Evolutionary conservation across 2,113 vertebrate genomes (phyloP), one percentile per base, ranked within the genome.

Genomic region (Gnathonemus echidnorhynchus): DNA sequence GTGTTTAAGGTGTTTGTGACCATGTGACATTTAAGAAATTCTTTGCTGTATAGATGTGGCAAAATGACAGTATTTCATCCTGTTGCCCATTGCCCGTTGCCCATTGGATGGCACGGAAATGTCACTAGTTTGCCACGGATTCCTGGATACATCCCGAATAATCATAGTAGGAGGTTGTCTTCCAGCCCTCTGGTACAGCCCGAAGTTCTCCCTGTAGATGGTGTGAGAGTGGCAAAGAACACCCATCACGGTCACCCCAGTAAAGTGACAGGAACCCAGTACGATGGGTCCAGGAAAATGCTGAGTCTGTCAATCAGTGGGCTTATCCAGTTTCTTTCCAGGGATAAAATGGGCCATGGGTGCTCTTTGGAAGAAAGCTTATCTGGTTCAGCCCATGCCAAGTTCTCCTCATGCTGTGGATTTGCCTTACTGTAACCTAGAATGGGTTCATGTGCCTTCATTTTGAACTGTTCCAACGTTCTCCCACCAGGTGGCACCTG

Each of bases 401-500:
- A 88, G 80, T 89, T 91, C 94, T 92, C 92, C 92, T 94, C 95
- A 93, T 95, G 95, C 94, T 96, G 94, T 95, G 94, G 94, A 94
- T 95, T 93, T 96, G 95, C 96, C 96, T 96, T 95, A 96, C 94
- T 95, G 95, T 95, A 94, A 95, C 94, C 95, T 95, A 93, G 92
- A 93, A 94, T 95, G 92, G 95, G 94, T 95, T 95, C 94, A 94
- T 95, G 96, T 96, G 96, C 96, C 96, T 96, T 96, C 95, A 96
- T 96, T 91, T 95, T 96, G 94, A 93, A 91, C 93, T 94, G 94
- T 92, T 93, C 93, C 91, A 94, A 91, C 90, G 93, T 93, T 91
- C 94, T 92, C 92, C 89, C 89, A 88, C 90, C 88, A 87, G 88
- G 83, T 52, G 70, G 89, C 87, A 35, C 53, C 24, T 86, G n/a